Evolutionary conservation across 2,888 invertebrate genomes (phyloP).

Genomic region (Nasonia oneida): DNA sequence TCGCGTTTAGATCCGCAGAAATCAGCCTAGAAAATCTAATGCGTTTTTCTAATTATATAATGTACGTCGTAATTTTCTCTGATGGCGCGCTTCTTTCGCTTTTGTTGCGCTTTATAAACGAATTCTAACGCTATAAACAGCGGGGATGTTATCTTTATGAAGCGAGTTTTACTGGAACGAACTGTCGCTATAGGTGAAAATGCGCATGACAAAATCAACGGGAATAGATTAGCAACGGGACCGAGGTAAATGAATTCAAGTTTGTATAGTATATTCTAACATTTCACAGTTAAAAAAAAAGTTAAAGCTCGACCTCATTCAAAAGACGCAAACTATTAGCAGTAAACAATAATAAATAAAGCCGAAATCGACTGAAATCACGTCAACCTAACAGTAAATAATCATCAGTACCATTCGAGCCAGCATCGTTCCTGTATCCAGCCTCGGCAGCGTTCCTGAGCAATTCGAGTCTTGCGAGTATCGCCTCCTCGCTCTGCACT

Average conservation of each 20-base stretch:
- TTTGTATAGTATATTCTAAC: too few species aligned
- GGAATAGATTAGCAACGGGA: too few species aligned
- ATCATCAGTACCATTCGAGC: neutral
- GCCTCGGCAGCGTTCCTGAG: conserved; percentile 43
- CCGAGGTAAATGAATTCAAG: too few species aligned
- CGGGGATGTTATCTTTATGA: neutral
- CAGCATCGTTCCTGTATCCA: conserved; percentile 17
- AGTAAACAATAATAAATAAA: too few species aligned
- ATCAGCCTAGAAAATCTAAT: neutral
- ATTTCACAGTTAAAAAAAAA: neutral
- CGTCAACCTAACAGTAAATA: neutral
- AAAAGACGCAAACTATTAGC: neutral
- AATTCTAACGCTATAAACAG: neutral
- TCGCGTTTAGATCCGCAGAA: neutral
- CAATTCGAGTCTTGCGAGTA: conserved; percentile 64
- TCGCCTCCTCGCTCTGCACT: conserved; percentile 62
- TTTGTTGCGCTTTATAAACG: neutral
- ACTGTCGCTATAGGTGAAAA: neutral
- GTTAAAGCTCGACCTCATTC: neutral
- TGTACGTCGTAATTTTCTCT: neutral
- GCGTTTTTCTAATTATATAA: neutral
- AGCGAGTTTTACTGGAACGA: neutral
- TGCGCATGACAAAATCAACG: neutral
- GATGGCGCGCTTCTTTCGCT: neutral
- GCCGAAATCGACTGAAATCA: neutral